Conservation (phyloP, 2,113 vertebrate species). For the Oryzias melastigma region DNA sequence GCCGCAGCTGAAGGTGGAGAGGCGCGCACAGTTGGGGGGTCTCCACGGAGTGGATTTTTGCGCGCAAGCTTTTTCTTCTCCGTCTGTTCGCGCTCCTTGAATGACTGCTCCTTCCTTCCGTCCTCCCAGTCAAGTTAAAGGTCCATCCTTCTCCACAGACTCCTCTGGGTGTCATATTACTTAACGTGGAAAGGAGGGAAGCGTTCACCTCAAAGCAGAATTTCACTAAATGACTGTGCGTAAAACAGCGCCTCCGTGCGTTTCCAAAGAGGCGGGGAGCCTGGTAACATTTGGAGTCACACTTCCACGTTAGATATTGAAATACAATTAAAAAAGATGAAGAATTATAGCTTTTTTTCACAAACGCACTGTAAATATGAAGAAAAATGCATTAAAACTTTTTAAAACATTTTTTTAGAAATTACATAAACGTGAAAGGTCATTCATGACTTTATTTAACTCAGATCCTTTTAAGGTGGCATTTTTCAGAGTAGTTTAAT, state of each 20-base stretch:
- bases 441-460: too few relatives aligned
- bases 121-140: slow-evolving; percentile 61
- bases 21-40: slow-evolving; percentile 34
- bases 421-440: too few relatives aligned
- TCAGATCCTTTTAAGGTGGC: too few relatives aligned
- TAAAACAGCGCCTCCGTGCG: slow-evolving; percentile 68
- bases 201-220: slow-evolving; percentile 54
- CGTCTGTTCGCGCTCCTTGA: slow-evolving; percentile 44
- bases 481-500: too few relatives aligned
- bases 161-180: slow-evolving; percentile 78
- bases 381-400: too few relatives aligned
- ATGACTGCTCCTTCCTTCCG: slow-evolving; percentile 60
- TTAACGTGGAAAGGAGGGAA: slow-evolving; percentile 68
- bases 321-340: too few relatives aligned
- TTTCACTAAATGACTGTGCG: slow-evolving; percentile 10
- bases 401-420: too few relatives aligned
- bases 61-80: slow-evolving; percentile 27
- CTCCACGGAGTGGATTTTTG: slow-evolving; percentile 29
- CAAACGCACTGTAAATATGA: too few relatives aligned
- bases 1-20: slow-evolving; percentile 37
- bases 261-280: neutral
- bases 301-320: too few relatives aligned
- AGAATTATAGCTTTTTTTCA: too few relatives aligned
- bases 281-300: too few relatives aligned
- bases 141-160: slow-evolving; percentile 71